These are phyloP conservation scores for Bilobella aurantiaca DNA, from an alignment of 1,140 invertebrate genomes.

Conservation along the genomic window DNA sequence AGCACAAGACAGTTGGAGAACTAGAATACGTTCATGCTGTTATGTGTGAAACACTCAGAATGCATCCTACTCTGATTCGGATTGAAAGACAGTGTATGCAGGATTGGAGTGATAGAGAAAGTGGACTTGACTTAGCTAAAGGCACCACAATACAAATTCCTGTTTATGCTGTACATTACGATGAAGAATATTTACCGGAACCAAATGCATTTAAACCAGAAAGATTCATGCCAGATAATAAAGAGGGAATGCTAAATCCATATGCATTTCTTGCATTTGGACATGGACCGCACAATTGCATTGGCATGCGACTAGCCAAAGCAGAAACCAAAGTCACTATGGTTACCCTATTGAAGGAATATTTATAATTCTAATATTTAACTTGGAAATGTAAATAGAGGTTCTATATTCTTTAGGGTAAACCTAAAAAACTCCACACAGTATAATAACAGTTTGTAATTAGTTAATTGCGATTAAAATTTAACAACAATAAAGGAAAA, in stretches of 20 bases:
- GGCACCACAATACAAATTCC: slow-evolving; percentile 14
- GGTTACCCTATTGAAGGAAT: slow-evolving; percentile 21
- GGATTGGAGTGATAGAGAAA: slow-evolving; percentile 42
- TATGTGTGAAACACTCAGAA: slow-evolving; percentile 30
- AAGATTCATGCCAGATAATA: slow-evolving; percentile 22
- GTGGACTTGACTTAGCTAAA: slow-evolving; percentile 37
- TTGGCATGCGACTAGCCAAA: slow-evolving; percentile 47
- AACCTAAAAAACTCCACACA: too few species aligned
- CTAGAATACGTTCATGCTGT: slow-evolving; percentile 32
- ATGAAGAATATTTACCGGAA: slow-evolving; percentile 15
- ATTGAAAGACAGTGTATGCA: slow-evolving; percentile 23
- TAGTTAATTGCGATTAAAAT: too few species aligned
- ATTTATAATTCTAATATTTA: too few species aligned
- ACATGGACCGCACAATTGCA: slow-evolving; percentile 38
- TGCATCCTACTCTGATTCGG: slow-evolving; percentile 22
- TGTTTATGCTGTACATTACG: slow-evolving; percentile 13
- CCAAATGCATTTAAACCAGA: slow-evolving; percentile 20
- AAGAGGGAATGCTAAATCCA: slow-evolving; percentile 15
- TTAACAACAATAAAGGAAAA: too few species aligned
- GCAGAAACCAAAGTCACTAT: slow-evolving; percentile 44
- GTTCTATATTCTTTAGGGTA: too few species aligned
- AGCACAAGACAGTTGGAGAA: slow-evolving; percentile 27
- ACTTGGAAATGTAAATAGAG: too few species aligned
- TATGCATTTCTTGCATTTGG: slow-evolving; percentile 26
- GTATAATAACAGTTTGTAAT: too few species aligned